Percentiles rank a stretch among this genome's conserved stretches.
Conservation (phyloP, 2,888 invertebrate species). For the Cantharis flavilabris region DNA sequence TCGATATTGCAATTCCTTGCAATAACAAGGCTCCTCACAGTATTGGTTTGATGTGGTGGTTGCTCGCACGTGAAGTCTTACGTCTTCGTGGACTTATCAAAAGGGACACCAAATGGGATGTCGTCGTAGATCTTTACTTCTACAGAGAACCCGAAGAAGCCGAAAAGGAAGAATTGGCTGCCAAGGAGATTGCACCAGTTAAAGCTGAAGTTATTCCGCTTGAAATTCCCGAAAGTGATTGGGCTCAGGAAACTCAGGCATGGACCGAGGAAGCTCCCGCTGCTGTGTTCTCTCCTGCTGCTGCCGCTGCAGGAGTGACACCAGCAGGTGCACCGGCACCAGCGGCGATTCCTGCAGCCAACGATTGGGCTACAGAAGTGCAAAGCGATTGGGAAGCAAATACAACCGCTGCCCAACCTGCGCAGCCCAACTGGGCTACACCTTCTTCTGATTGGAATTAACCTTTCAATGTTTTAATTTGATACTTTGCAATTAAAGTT, state of each 20-base stretch:
- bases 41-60: constrained; percentile 99
- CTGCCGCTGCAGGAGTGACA: background rate
- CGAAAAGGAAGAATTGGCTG: constrained; percentile 93
- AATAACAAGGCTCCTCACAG: constrained; percentile 97
- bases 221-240: constrained; percentile 59
- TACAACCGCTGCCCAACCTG: constrained; percentile 50
- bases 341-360: constrained; percentile 41
- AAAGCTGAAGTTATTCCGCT: constrained; percentile 55
- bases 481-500: background rate
- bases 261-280: constrained; percentile 55
- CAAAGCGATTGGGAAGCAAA: constrained; percentile 64
- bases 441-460: constrained; percentile 64
- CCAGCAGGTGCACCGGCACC: background rate
- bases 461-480: constrained; percentile 3
- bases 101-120: constrained; percentile 93
- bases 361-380: constrained; percentile 58
- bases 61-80: constrained; percentile 91
- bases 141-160: constrained; percentile 99
- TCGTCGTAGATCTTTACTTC: constrained; percentile 99
- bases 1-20: constrained; percentile 98
- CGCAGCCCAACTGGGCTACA: constrained; percentile 63
- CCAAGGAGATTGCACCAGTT: constrained; percentile 73
- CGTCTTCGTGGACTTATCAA: constrained; percentile 91
- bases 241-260: constrained; percentile 55
- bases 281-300: background rate